Base-by-base conservation (phyloP, 2,888 invertebrate species). In the Rhingia rostrata region DNA sequence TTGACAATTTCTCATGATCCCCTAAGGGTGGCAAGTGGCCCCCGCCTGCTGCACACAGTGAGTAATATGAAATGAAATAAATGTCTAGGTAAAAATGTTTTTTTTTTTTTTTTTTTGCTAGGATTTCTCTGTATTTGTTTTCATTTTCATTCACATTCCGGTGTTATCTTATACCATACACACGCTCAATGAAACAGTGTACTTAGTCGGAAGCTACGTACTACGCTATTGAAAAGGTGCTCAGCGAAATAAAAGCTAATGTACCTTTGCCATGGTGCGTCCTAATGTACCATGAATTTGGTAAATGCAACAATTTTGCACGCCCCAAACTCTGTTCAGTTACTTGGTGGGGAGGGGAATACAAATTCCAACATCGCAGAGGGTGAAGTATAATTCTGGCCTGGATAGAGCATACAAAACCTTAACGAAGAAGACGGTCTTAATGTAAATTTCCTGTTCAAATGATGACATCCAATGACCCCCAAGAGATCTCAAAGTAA, bases 381-480 rank as follows among this genome's bases (percentile, higher is more conserved):
- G 53, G 60, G 60, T 49, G 14, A 37, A 39, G 22, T 7, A 12
- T 7, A 37, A 43, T 49, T 5, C 9, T 6, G 39, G 5, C 58
- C 22, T 22, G 22, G 30, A 47, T 33, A 43, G 45, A 33, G 32
- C 30, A 32, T 39, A 66, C 35, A 63, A n/a, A 51, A 45, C 45
- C 58, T 56, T 63, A 69, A 82, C 61, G 54, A 60, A 56, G 56
- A 74, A 51, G 51, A 67, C 67, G 54, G 79, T 54, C 66, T 69
- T 80, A 79, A 84, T 84, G 84, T 84, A 74, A 74, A 84, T 70
- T 80, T 79, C 79, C 79, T 84, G 84, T 84, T 84, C 74, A 74
- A 79, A 79, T 79, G 61, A 84, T 84, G 79, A 75, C 84, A 84
- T 80, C 66, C 60, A 79, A 75, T 70, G 54, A 70, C 73, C 79